These are phyloP conservation scores for Tangara arthus DNA, from an alignment of 2,797 vertebrate species.

Conservation along the genomic window DNA sequence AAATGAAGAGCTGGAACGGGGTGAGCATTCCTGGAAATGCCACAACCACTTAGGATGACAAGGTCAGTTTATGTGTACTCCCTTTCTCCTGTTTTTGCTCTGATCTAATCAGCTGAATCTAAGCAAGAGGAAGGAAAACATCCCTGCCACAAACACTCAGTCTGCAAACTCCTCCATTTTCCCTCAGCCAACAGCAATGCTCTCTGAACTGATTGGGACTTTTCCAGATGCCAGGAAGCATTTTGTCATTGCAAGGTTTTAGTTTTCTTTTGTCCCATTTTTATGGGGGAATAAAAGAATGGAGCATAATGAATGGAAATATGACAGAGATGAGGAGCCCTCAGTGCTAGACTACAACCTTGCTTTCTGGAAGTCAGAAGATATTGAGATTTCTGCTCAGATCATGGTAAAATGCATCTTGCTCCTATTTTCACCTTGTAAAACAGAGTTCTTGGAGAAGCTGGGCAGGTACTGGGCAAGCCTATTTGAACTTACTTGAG, in stretches of 20 bases:
- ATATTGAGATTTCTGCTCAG: background rate
- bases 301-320: background rate
- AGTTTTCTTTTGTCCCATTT: background rate
- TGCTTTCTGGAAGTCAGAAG: background rate
- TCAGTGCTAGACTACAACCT: background rate
- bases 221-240: background rate
- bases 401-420: background rate
- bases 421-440: background rate
- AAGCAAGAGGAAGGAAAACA: background rate
- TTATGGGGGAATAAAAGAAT: rapidly evolving
- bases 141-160: constrained; percentile 26
- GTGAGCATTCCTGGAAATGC: constrained; percentile 13
- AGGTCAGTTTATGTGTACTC: constrained; percentile 6
- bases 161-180: background rate
- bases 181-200: background rate
- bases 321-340: background rate
- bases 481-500: background rate
- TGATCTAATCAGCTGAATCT: constrained; percentile 7
- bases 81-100: constrained; percentile 28
- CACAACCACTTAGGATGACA: constrained; percentile 58
- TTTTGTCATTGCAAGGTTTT: background rate
- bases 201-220: background rate
- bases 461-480: background rate
- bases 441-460: background rate
- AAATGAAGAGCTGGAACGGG: background rate